Conservation (phyloP, 1,140 invertebrate genomes). For the Dendroctonus ponderosae region DNA sequence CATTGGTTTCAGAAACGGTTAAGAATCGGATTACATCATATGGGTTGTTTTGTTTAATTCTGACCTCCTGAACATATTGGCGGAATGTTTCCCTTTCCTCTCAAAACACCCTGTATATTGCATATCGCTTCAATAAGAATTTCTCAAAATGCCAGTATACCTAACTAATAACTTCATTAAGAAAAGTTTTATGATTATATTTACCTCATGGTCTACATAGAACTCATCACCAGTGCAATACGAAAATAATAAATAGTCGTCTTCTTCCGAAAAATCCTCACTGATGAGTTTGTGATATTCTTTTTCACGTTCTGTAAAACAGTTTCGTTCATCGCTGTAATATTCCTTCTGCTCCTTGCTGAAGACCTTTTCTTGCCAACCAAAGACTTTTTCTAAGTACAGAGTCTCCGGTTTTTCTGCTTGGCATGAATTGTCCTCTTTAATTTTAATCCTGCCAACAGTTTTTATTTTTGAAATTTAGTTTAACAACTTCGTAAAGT, state of each 20-base stretch:
- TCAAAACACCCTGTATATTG: background rate
- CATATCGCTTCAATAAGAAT: background rate
- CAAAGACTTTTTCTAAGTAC: conserved; percentile 36
- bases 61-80: background rate
- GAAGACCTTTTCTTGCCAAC: conserved; percentile 47
- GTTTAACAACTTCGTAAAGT: background rate
- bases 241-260: conserved; percentile 37
- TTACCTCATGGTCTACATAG: conserved; percentile 29
- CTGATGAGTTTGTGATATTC: conserved; percentile 40
- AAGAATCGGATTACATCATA: background rate
- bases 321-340: conserved; percentile 41
- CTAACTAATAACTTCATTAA: conserved; percentile 4
- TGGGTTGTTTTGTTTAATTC: background rate
- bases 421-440: conserved; percentile 27
- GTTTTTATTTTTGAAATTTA: background rate
- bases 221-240: conserved; percentile 41
- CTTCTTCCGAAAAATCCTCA: conserved; percentile 19
- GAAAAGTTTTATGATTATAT: conserved; percentile 5
- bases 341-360: conserved; percentile 41
- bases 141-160: background rate
- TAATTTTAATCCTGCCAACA: conserved; percentile 32
- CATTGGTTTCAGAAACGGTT: no score
- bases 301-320: conserved; percentile 43
- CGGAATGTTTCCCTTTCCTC: background rate
- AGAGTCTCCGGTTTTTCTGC: conserved; percentile 16